Evolutionary conservation across 1,140 invertebrate species (phyloP).

Genomic region (Drosophila nannoptera): DNA sequence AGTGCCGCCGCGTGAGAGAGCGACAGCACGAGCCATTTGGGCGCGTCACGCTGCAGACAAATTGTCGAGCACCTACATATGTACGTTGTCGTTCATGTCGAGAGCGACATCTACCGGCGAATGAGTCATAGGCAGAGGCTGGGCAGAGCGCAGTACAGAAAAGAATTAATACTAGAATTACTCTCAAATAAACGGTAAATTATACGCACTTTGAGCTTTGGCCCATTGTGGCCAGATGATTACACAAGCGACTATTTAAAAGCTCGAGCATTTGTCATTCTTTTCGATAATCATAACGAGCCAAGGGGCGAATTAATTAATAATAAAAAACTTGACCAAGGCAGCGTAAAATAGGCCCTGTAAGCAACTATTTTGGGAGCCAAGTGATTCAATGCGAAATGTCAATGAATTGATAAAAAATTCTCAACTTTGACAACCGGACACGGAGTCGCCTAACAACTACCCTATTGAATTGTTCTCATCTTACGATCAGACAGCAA

Average conservation of each 20-base stretch:
- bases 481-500: too few species aligned
- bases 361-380: conserved; percentile 39
- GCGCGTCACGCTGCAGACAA: not conserved
- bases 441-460: not conserved
- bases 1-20: not conserved
- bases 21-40: conserved; percentile 1
- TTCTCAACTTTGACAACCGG: too few species aligned
- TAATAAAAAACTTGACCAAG: conserved; percentile 38
- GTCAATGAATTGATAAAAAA: conserved; percentile 27
- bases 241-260: conserved; percentile 30
- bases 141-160: conserved; percentile 12
- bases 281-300: not conserved
- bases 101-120: conserved; percentile 19
- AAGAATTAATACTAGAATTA: not conserved
- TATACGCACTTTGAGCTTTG: conserved; percentile 1
- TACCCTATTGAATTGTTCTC: too few species aligned
- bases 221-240: conserved; percentile 2
- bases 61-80: not conserved
- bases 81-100: not conserved
- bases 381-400: conserved; percentile 34
- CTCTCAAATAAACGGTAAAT: conserved; percentile 2
- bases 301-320: conserved; percentile 14
- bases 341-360: conserved; percentile 17
- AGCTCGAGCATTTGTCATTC: conserved; percentile 18
- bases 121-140: conserved; percentile 15